Evolutionary conservation across 2,113 vertebrate species (phyloP).

Genomic region (Oncorhynchus mykiss): DNA sequence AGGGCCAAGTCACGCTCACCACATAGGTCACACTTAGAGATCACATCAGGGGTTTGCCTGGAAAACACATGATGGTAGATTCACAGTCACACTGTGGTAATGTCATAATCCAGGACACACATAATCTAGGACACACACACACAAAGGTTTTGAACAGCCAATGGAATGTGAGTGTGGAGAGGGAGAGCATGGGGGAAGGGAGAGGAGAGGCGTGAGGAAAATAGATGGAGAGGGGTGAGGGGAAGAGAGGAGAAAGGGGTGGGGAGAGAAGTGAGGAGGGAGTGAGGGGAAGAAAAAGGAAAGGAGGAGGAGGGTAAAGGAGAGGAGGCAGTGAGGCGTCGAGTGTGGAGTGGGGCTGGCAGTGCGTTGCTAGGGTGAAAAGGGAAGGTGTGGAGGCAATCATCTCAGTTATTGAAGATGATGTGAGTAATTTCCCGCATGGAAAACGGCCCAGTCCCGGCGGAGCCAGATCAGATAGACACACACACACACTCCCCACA

Average conservation of each 20-base stretch:
- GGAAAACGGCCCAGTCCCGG: constrained; percentile 14
- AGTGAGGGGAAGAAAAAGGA: constrained; percentile 3
- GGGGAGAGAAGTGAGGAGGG: too few species aligned
- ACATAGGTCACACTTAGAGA: neutral
- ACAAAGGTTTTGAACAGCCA: neutral
- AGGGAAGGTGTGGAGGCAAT: constrained; percentile 19
- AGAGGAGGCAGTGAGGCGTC: neutral
- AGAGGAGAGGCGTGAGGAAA: too few species aligned
- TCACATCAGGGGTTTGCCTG: neutral
- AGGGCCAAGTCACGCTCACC: constrained; percentile 19
- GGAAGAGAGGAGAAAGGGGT: too few species aligned
- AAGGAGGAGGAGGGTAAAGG: neutral
- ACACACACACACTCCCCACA: neutral
- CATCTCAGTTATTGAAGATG: constrained; percentile 25
- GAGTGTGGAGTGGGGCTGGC: neutral
- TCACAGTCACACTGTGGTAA: too few species aligned
- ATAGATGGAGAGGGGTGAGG: too few species aligned
- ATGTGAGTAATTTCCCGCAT: constrained; percentile 28
- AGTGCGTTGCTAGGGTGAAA: neutral
- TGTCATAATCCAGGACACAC: too few species aligned
- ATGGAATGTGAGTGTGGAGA: neutral
- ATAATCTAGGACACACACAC: neutral
- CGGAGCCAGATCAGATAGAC: neutral
- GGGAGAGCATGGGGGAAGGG: neutral
- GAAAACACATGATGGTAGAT: constrained; percentile 2